Evolutionary conservation across 1,140 invertebrate species (phyloP).

Genomic region (Trachymyrmex cornetzi): DNA sequence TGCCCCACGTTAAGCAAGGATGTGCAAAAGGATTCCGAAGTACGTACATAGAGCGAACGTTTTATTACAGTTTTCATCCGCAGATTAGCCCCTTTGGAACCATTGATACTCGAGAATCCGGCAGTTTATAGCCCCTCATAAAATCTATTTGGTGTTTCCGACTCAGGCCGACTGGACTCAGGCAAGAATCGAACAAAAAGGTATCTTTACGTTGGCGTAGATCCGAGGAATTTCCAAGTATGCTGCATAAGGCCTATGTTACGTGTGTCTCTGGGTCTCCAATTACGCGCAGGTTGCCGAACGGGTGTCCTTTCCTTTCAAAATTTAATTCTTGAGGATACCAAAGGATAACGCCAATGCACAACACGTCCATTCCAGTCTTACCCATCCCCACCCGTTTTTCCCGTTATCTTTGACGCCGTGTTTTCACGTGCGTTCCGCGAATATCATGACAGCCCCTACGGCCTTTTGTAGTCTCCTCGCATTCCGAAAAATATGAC

Average conservation of each 20-base stretch:
- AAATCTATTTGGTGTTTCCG: constrained; percentile 82
- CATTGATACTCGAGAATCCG: constrained; percentile 77
- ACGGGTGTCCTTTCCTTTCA: constrained; percentile 23
- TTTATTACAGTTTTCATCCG: constrained; percentile 84
- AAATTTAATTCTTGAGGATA: not conserved
- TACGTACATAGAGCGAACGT: constrained; percentile 66
- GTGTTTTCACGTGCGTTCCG: constrained; percentile 28
- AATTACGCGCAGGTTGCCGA: constrained; percentile 73
- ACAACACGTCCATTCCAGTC: not conserved
- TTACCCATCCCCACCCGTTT: not conserved
- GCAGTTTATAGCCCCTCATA: constrained; percentile 78
- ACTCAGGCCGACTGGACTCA: constrained; percentile 62
- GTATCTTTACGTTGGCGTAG: constrained; percentile 31
- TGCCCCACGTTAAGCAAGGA: constrained; percentile 37
- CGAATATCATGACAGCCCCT: constrained; percentile 3
- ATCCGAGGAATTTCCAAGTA: constrained; percentile 70
- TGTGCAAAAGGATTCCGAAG: constrained; percentile 66
- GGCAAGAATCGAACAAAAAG: constrained; percentile 74
- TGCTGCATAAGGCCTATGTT: constrained; percentile 68
- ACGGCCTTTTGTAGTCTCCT: not conserved
- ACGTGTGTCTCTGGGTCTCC: constrained; percentile 61
- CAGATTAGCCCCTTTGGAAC: constrained; percentile 83
- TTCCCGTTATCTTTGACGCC: constrained; percentile 25
- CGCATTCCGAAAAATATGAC: constrained; percentile 29
- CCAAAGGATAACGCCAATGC: constrained; percentile 26